Evolutionary conservation across 2,888 invertebrate species (phyloP).

Genomic region (Aradus depressus): DNA sequence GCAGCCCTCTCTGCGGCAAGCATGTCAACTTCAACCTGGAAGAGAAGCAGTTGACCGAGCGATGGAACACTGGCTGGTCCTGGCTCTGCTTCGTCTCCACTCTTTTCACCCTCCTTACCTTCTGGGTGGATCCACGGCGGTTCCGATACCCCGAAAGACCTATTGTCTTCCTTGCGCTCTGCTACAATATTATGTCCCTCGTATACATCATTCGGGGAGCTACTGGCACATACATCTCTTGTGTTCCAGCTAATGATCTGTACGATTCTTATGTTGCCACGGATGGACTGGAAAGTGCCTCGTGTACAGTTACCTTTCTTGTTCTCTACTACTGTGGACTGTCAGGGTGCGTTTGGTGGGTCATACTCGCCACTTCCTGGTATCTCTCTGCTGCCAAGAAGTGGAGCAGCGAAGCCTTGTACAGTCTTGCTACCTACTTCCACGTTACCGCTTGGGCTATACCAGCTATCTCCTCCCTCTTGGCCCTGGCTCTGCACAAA

Average conservation of each 20-base stretch:
- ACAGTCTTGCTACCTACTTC: conserved; percentile 71
- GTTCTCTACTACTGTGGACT: conserved; percentile 66
- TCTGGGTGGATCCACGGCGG: conserved; percentile 75
- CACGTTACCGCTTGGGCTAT: conserved; percentile 82
- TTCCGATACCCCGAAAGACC: conserved; percentile 85
- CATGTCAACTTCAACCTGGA: conserved; percentile 55
- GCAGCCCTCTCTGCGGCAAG: conserved; percentile 49
- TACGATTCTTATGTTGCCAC: conserved; percentile 40
- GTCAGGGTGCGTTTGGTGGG: conserved; percentile 77
- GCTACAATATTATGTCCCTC: conserved; percentile 69
- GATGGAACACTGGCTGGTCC: conserved; percentile 66
- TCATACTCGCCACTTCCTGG: conserved; percentile 79
- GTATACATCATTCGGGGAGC: conserved; percentile 60
- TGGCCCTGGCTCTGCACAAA: conserved; percentile 60
- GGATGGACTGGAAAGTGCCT: conserved; percentile 43
- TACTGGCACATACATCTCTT: conserved; percentile 40
- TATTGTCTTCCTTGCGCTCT: conserved; percentile 77
- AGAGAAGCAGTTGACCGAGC: conserved; percentile 43
- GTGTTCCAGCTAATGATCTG: conserved; percentile 38
- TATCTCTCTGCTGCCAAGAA: conserved; percentile 81
- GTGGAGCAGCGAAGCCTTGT: conserved; percentile 87
- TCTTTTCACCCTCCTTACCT: conserved; percentile 71
- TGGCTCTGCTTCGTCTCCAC: conserved; percentile 70
- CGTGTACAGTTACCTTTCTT: conserved; percentile 64
- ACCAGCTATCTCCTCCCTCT: conserved; percentile 73